Percentiles rank a stretch among this genome's conserved stretches.
These are phyloP conservation scores for Hydrozoanthus tunicans DNA, from an alignment of 64 coral and sea anemone species.

Conservation along the genomic window DNA sequence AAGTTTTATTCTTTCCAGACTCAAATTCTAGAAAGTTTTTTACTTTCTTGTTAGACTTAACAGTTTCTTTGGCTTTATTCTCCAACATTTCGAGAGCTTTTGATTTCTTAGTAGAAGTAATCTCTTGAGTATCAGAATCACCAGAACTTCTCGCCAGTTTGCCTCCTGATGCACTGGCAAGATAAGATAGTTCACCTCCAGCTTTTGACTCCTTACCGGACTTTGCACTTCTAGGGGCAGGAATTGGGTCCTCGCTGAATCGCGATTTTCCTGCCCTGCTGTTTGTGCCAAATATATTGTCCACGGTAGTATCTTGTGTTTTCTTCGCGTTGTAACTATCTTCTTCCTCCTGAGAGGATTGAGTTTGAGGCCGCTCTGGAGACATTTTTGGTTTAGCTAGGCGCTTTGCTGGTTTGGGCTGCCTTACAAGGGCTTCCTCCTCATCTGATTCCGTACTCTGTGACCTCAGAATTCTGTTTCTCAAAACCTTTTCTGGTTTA, in stretches of 20 bases:
- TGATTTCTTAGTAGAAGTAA: conserved; percentile 25
- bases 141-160: background rate
- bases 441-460: conserved; percentile 3
- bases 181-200: background rate
- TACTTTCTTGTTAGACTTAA: conserved; percentile 7
- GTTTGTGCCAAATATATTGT: background rate
- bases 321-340: background rate
- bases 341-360: conserved; percentile 9
- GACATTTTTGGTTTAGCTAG: conserved; percentile 14
- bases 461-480: background rate
- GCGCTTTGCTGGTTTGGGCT: background rate
- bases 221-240: conserved; percentile 19
- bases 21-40: conserved; percentile 25
- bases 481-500: background rate
- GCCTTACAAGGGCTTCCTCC: background rate
- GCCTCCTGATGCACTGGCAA: background rate
- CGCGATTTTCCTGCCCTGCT: background rate
- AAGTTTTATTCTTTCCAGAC: background rate
- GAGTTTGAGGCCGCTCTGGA: background rate
- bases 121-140: background rate
- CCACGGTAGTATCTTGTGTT: background rate
- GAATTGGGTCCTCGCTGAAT: background rate
- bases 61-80: conserved; percentile 18
- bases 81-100: conserved; percentile 36
- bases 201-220: background rate